Percentiles rank a stretch among this genome's conserved stretches.
Conservation (phyloP, 2,113 vertebrate species). For the Lepidothrix coronata region DNA sequence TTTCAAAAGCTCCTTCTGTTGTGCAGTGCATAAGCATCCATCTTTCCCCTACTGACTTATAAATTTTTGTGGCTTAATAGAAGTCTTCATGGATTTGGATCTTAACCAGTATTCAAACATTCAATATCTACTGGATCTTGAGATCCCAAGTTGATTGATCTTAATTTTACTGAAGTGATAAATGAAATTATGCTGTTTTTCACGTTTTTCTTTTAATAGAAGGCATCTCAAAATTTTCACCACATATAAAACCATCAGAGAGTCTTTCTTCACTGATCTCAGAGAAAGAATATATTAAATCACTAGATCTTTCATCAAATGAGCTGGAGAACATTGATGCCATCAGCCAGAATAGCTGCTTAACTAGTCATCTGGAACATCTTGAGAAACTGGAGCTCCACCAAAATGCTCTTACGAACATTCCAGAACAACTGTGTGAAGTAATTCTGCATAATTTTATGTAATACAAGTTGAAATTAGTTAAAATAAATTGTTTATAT, state of each 20-base stretch:
- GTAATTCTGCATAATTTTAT: slow-evolving; percentile 70
- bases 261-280: slow-evolving; percentile 70
- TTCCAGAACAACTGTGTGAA: slow-evolving; percentile 86
- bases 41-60: background rate
- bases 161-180: background rate
- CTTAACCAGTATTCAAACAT: background rate
- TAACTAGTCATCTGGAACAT: slow-evolving; percentile 82
- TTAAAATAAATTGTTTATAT: background rate
- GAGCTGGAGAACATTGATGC: slow-evolving; percentile 86
- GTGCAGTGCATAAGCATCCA: background rate
- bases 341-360: slow-evolving; percentile 75
- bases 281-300: slow-evolving; percentile 86
- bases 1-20: background rate
- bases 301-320: slow-evolving; percentile 92
- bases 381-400: slow-evolving; percentile 89
- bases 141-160: background rate
- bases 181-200: background rate
- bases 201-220: slow-evolving; percentile 54
- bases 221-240: slow-evolving; percentile 62
- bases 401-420: slow-evolving; percentile 82
- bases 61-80: background rate
- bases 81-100: background rate
- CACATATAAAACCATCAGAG: slow-evolving; percentile 69
- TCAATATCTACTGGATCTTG: background rate
- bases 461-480: background rate